Evolutionary conservation across 2,888 invertebrate species (phyloP).

Genomic region (Pandemis corylana): DNA sequence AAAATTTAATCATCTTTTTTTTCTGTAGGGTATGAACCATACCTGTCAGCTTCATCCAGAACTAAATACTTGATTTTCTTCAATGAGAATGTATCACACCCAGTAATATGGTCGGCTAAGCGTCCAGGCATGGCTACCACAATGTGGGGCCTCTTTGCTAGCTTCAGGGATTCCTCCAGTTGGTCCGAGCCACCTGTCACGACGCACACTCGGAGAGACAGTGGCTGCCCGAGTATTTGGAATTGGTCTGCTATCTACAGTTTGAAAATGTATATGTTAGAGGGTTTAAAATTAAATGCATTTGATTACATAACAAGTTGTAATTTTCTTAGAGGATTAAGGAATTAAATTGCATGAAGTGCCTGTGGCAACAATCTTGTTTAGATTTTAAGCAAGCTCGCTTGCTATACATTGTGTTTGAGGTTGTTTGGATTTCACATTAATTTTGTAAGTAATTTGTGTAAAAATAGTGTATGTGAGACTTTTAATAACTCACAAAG

Average conservation of each 20-base stretch:
- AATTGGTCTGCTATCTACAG: conserved; percentile 97
- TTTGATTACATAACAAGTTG: too few relatives aligned
- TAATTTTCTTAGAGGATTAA: too few relatives aligned
- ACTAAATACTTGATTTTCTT: conserved; percentile 94
- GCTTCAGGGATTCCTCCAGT: conserved; percentile 93
- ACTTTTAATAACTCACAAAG: too few relatives aligned
- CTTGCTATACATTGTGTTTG: too few relatives aligned
- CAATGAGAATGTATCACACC: conserved; percentile 93
- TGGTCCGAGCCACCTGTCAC: conserved; percentile 98
- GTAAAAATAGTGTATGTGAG: too few relatives aligned
- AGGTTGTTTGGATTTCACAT: too few relatives aligned
- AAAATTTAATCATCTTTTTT: neutral
- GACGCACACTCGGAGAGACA: conserved; percentile 92
- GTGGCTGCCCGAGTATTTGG: conserved; percentile 94
- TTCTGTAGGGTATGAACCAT: conserved; percentile 55
- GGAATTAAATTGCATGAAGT: too few relatives aligned
- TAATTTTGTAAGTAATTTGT: too few relatives aligned
- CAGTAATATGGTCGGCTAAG: conserved; percentile 95
- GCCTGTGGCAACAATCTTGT: too few relatives aligned
- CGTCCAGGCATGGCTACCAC: conserved; percentile 98
- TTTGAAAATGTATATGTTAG: neutral
- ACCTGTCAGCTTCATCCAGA: conserved; percentile 98
- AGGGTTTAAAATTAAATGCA: too few relatives aligned
- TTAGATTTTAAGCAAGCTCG: too few relatives aligned
- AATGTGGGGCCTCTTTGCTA: conserved; percentile 95